Evolutionary conservation across 2,888 invertebrate species (phyloP).

Genomic region (Cataglyphis albicans): DNA sequence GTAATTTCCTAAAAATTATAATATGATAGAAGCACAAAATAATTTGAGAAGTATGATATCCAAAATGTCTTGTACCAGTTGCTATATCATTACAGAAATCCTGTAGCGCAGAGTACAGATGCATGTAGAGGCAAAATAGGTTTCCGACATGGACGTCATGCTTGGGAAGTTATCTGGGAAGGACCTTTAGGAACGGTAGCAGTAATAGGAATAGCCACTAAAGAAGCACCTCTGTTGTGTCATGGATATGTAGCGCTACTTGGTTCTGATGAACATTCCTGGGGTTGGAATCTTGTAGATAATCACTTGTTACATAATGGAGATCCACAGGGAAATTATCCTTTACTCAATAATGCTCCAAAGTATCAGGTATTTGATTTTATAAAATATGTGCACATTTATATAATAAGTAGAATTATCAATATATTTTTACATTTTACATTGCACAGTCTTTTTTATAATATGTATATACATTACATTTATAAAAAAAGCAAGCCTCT

Average conservation of each 20-base stretch:
- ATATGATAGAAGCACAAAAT: not conserved
- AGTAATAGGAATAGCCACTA: slow-evolving; percentile 97
- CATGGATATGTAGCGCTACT: slow-evolving; percentile 98
- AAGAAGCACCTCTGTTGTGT: slow-evolving; percentile 96
- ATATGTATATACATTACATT: not conserved
- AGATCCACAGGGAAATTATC: slow-evolving; percentile 97
- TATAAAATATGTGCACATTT: not conserved
- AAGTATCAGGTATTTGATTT: slow-evolving; percentile 94
- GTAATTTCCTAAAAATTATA: not conserved
- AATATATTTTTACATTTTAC: slow-evolving; percentile 22
- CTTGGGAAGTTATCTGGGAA: slow-evolving; percentile 99
- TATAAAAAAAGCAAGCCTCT: not conserved
- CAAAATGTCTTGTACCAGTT: slow-evolving; percentile 44
- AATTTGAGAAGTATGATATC: slow-evolving; percentile 29
- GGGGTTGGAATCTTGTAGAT: slow-evolving; percentile 99
- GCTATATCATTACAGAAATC: slow-evolving; percentile 89
- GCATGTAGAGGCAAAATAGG: slow-evolving; percentile 96
- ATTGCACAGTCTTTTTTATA: not conserved
- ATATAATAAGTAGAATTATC: slow-evolving; percentile 8
- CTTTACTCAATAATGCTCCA: slow-evolving; percentile 97
- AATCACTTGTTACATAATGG: slow-evolving; percentile 98
- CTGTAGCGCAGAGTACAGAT: slow-evolving; percentile 99
- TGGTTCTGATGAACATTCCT: slow-evolving; percentile 98
- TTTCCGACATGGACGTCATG: slow-evolving; percentile 96
- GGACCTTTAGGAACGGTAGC: slow-evolving; percentile 99